Evolutionary conservation across 2,113 vertebrate species (phyloP).

Genomic region (Mystacornis crossleyi): DNA sequence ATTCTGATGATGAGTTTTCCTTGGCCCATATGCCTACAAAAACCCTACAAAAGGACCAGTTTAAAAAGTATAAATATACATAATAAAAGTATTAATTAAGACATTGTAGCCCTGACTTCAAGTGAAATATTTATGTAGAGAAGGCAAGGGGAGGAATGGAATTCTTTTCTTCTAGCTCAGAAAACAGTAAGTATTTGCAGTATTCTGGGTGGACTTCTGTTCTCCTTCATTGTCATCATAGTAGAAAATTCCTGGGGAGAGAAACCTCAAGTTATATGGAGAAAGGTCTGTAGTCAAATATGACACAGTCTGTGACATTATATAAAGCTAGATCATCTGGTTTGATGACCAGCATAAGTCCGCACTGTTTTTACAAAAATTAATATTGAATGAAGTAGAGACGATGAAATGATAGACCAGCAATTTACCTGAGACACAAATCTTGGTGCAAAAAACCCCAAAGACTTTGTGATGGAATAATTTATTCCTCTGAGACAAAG

Average conservation of each 20-base stretch:
- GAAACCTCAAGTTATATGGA: neutral
- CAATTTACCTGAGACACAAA: neutral
- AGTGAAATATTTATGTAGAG: neutral
- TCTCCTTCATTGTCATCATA: neutral
- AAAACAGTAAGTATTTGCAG: neutral
- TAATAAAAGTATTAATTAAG: neutral
- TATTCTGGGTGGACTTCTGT: neutral
- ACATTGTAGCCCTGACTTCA: neutral
- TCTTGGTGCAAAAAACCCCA: neutral
- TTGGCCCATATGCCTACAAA: neutral
- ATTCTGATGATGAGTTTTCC: neutral
- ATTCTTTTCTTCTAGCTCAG: neutral
- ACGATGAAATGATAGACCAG: neutral
- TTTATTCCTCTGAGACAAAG: neutral
- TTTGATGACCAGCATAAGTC: neutral
- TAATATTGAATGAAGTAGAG: neutral
- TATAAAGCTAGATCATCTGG: neutral
- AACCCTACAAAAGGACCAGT: neutral
- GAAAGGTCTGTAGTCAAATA: neutral
- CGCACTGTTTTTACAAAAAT: neutral
- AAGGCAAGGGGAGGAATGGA: neutral
- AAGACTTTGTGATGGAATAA: neutral
- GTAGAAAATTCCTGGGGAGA: neutral
- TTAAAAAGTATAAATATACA: neutral
- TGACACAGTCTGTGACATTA: neutral